Evolutionary conservation across 2,797 vertebrate species (phyloP).

Genomic region (Gadopsis bispinosus): DNA sequence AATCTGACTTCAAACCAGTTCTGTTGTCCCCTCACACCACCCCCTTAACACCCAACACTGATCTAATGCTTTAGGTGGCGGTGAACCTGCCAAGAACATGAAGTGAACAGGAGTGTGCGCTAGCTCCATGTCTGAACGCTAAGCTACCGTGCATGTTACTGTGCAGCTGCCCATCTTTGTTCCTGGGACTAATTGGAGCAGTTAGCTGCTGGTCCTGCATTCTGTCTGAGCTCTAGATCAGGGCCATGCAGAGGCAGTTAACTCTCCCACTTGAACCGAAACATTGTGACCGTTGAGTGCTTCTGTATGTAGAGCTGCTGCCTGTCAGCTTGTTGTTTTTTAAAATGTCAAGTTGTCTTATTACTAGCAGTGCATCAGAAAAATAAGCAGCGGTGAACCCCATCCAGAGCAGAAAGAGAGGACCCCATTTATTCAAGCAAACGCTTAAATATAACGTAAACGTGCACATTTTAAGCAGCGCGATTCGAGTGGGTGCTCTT

Average conservation of each 20-base stretch:
- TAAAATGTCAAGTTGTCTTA: constrained; percentile 25
- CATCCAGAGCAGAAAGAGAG: constrained; percentile 6
- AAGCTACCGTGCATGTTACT: neutral
- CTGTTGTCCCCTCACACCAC: neutral
- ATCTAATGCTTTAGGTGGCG: constrained; percentile 15
- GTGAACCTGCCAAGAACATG: neutral
- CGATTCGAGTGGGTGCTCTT: constrained; percentile 37
- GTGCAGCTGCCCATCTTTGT: neutral
- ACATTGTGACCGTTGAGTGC: neutral
- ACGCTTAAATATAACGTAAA: constrained; percentile 23
- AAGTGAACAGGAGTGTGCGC: constrained; percentile 1
- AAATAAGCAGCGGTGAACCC: constrained; percentile 36
- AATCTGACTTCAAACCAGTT: constrained; percentile 25
- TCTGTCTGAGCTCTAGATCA: constrained; percentile 2
- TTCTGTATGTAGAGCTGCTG: neutral
- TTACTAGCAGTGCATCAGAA: neutral
- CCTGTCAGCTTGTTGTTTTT: constrained; percentile 35
- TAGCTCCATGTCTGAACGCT: neutral
- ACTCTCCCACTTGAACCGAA: neutral
- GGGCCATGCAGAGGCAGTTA: neutral
- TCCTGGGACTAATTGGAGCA: neutral
- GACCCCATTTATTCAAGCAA: constrained; percentile 8
- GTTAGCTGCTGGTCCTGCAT: neutral
- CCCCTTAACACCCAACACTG: neutral
- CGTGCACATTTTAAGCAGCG: constrained; percentile 57